Conservation (phyloP, 2,797 vertebrate genomes). For the Muscicapa comitata region DNA sequence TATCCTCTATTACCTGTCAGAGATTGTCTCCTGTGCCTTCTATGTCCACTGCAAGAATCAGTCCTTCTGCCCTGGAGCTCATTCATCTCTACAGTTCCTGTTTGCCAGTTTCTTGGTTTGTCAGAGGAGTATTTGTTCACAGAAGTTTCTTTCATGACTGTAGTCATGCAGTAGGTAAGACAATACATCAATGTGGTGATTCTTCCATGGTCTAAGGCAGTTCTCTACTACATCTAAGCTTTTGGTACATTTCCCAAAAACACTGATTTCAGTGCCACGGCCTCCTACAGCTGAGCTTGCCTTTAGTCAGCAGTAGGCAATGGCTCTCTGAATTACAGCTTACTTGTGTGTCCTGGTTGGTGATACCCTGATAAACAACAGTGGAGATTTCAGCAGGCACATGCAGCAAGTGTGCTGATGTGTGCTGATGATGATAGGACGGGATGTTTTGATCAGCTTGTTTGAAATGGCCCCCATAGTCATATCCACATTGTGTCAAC, state of each 20-base stretch:
- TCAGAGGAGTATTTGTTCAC: not conserved
- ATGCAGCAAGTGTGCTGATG: not conserved
- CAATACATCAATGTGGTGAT: not conserved
- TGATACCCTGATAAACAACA: not conserved
- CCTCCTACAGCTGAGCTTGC: not conserved
- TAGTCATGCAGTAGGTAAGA: not conserved
- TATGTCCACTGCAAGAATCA: not conserved
- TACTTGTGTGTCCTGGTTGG: not conserved
- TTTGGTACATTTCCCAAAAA: not conserved
- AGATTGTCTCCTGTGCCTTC: not conserved
- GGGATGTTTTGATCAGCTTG: not conserved
- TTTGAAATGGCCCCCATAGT: not conserved
- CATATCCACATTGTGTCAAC: rapidly evolving
- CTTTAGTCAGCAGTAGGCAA: not conserved
- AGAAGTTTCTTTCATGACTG: not conserved
- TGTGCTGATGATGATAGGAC: not conserved
- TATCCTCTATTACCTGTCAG: not conserved
- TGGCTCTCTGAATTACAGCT: not conserved
- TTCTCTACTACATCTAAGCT: not conserved
- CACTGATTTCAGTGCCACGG: not conserved
- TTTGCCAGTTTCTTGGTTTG: not conserved
- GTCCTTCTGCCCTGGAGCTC: not conserved
- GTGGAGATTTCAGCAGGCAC: not conserved
- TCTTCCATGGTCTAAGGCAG: not conserved
- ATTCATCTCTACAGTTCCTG: not conserved